phyloP scores from a whole-genome alignment of 2,113 vertebrate genomes.

The Delphinus delphis region DNA sequence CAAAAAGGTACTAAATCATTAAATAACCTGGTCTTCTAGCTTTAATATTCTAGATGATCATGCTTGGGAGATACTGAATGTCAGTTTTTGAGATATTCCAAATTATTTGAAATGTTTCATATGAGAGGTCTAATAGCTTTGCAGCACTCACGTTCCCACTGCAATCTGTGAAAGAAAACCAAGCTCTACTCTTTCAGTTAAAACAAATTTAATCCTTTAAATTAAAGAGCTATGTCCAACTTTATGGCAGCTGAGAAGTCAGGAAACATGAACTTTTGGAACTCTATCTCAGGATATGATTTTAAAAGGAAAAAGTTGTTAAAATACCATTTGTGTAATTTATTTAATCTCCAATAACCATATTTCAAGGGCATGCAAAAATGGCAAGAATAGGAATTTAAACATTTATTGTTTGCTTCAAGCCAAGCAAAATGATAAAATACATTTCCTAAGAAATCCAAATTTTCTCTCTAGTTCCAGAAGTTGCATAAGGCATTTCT shows the following conservation, averaged over 20 bases:
- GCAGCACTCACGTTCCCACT: slow-evolving; percentile 42
- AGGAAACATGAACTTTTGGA: slow-evolving; percentile 35
- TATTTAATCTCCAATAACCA: neutral
- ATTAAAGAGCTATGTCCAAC: slow-evolving; percentile 32
- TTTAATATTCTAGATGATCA: neutral
- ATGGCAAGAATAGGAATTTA: neutral
- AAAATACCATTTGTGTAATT: slow-evolving; percentile 28
- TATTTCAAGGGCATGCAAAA: neutral
- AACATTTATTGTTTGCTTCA: neutral
- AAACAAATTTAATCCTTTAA: slow-evolving; percentile 60
- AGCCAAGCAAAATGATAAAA: slow-evolving; percentile 34
- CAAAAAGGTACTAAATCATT: neutral
- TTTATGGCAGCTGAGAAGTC: neutral
- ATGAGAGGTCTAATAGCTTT: slow-evolving; percentile 45
- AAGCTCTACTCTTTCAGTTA: slow-evolving; percentile 27
- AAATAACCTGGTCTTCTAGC: neutral
- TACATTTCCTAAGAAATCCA: neutral
- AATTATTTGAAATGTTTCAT: slow-evolving; percentile 62
- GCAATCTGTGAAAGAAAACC: slow-evolving; percentile 64
- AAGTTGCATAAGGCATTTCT: neutral
- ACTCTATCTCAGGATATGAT: neutral
- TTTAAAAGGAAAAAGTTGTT: slow-evolving; percentile 30
- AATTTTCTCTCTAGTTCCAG: neutral
- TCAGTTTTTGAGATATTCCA: slow-evolving; percentile 13
- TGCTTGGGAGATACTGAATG: neutral